Base-by-base conservation (phyloP, 2,113 vertebrate species). In the Peromyscus maniculatus region DNA sequence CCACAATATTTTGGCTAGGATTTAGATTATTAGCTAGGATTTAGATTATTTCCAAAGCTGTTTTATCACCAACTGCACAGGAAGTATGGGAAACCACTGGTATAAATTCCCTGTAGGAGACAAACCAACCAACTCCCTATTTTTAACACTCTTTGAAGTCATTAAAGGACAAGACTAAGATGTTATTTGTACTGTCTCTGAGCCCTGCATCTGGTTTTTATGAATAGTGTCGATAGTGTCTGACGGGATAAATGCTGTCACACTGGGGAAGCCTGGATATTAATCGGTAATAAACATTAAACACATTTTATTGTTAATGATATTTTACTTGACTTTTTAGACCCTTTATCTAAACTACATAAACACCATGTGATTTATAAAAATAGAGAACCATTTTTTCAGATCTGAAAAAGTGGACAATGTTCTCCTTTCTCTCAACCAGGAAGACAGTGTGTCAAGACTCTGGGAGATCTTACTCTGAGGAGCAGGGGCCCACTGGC, bases 41-140 rank as follows among this genome's bases (percentile, higher is more conserved):
- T 96, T 91, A 66, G 46, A 57, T 55, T n/a, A 77, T 31, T 11
- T 43, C 36, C 12, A 1, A 72, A 87, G n/a, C 74, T 89, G 52
- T 83, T 95, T 28, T 67, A 39, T 79, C 64, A 72, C 21, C 71
- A 71, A 66, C 49, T 62, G 16, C 43, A 79, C 8, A 16, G 67
- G n/a, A 94, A 95, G 24, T 67, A 16, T 49, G 74, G n/a, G 82
- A 74, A 94, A 80, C n/a, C 24, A 59, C 79, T 91, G 96, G 33
- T 91, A 13, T 93, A 94, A 95, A 83, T 78, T 78, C 39, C n/a
- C 10, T 91, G 39, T 96, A 33, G 24, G 36, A 94, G 62, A 89
- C 15, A 39, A 57, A 39, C 83, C 84, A 78, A 46, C 64, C 49
- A 33, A 80, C 3, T 15, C 33, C n/a, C 22, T 84, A 26, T 93